Evolutionary conservation across 2,113 vertebrate species (phyloP).

Genomic region (Colaptes auratus): DNA sequence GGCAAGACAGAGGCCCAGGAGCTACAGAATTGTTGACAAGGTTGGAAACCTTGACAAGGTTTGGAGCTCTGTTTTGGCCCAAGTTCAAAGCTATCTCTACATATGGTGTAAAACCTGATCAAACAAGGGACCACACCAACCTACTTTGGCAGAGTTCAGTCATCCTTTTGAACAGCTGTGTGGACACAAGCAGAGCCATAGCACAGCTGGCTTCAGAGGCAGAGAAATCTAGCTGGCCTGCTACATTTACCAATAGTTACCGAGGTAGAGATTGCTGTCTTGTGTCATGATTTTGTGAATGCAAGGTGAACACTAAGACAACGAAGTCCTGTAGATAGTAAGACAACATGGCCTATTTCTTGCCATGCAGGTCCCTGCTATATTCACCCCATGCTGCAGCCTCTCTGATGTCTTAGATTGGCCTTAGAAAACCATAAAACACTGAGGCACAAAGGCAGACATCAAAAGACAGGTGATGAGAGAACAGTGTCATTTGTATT

Average conservation of each 20-base stretch:
- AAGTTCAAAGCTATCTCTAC: rapidly evolving
- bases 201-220: background rate
- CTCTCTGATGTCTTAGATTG: background rate
- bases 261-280: background rate
- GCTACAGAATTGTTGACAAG: background rate
- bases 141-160: background rate
- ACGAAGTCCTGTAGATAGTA: no score
- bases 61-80: background rate
- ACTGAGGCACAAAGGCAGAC: background rate
- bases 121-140: background rate
- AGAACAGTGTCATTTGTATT: background rate
- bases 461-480: background rate
- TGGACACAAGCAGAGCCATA: background rate
- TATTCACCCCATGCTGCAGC: background rate
- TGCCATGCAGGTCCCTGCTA: rapidly evolving
- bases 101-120: rapidly evolving
- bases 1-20: background rate
- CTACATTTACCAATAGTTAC: background rate
- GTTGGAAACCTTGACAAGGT: background rate
- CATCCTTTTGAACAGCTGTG: background rate
- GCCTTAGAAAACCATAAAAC: background rate
- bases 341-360: background rate
- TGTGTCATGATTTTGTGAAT: background rate
- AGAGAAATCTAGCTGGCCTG: background rate
- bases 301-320: background rate